A percentile compares a stretch with the other conserved stretches of the same genome.
Conservation (phyloP, 2,888 invertebrate genomes). For the Heterodera filipjevi region DNA sequence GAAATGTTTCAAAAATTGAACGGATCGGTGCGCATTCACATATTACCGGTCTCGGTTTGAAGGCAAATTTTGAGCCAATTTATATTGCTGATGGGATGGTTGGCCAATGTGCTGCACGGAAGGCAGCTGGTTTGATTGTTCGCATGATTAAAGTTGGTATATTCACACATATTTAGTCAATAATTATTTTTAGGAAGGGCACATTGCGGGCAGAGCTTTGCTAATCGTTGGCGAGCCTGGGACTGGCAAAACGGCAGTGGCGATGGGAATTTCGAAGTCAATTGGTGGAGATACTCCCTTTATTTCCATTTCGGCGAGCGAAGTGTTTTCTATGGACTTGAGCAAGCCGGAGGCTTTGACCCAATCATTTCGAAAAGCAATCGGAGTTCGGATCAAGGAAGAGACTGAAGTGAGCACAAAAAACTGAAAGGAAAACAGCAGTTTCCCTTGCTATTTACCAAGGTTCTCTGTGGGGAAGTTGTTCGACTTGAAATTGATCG, state of each 20-base stretch:
- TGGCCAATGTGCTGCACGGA: constrained; percentile 78
- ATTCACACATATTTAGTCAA: constrained; percentile 1
- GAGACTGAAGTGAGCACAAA: constrained; percentile 67
- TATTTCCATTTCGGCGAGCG: constrained; percentile 96
- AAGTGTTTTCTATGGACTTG: constrained; percentile 97
- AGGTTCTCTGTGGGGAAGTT: constrained; percentile 98
- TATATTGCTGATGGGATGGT: constrained; percentile 60
- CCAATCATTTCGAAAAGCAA: constrained; percentile 88
- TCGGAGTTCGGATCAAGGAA: constrained; percentile 90
- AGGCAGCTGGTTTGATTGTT: constrained; percentile 90
- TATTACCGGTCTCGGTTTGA: constrained; percentile 88
- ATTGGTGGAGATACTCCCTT: constrained; percentile 83
- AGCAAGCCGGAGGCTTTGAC: constrained; percentile 97
- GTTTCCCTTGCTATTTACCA: not conserved
- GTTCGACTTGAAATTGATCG: constrained; percentile 95
- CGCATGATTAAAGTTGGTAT: constrained; percentile 84
- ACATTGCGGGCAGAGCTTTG: constrained; percentile 93
- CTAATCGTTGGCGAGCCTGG: constrained; percentile 94
- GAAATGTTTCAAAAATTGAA: constrained; percentile 52
- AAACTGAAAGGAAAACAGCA: too few species aligned
- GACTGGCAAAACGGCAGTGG: constrained; percentile 91
- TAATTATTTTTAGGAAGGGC: constrained; percentile 75
- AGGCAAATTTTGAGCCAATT: constrained; percentile 82
- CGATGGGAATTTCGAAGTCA: constrained; percentile 76
- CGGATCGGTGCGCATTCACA: constrained; percentile 87